phyloP scores from a whole-genome alignment of 2,797 vertebrate species.

The Synaphobranchus kaupii region DNA sequence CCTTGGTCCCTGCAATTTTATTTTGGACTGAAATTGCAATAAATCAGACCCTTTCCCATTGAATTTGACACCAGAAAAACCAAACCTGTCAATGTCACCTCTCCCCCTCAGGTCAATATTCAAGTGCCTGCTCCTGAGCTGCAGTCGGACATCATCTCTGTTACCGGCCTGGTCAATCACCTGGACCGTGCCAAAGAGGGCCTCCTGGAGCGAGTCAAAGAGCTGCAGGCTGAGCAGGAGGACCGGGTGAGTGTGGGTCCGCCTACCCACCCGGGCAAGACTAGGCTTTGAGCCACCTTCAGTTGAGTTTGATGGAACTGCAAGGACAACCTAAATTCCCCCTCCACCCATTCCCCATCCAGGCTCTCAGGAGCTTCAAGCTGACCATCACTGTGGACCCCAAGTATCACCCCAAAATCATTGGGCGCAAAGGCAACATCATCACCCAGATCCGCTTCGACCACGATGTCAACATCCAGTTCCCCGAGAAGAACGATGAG shows the following conservation, averaged over 20 bases:
- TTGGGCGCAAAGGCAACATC: slow-evolving; percentile 93
- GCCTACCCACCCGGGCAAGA: background rate
- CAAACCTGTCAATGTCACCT: background rate
- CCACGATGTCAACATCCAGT: slow-evolving; percentile 97
- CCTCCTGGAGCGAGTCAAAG: slow-evolving; percentile 90
- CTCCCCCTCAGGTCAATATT: slow-evolving; percentile 86
- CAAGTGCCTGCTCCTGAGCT: slow-evolving; percentile 96
- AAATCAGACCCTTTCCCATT: background rate
- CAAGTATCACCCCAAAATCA: slow-evolving; percentile 98
- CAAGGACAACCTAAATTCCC: background rate
- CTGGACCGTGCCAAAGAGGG: slow-evolving; percentile 91
- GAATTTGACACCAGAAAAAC: background rate
- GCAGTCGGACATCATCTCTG: slow-evolving; percentile 89
- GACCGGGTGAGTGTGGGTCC: slow-evolving; percentile 80
- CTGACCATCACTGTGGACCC: slow-evolving; percentile 95
- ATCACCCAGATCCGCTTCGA: slow-evolving; percentile 93
- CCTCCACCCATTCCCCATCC: background rate
- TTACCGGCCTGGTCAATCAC: slow-evolving; percentile 88
- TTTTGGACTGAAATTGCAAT: no score
- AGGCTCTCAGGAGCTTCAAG: slow-evolving; percentile 96
- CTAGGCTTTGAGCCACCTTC: background rate
- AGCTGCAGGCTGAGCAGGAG: slow-evolving; percentile 94
- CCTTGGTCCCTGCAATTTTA: no score
- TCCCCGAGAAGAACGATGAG: slow-evolving; percentile 96
- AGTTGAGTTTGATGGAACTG: background rate